Conservation (phyloP, 2,888 invertebrate genomes). For the Boloria euphrosyne region DNA sequence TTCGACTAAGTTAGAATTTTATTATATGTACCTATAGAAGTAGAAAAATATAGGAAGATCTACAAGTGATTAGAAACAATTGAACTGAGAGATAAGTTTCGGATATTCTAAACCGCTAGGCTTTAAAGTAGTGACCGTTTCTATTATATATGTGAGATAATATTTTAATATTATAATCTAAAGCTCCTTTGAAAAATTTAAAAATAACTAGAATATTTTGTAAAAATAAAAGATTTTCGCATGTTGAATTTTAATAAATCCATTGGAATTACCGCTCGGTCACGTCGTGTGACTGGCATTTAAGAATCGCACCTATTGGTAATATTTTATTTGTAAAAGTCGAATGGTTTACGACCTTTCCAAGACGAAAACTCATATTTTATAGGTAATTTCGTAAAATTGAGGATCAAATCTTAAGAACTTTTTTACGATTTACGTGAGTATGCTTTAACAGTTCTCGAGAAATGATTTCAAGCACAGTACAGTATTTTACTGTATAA, state of each 20-base stretch:
- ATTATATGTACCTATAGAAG: too few species aligned
- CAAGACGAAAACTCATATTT: conserved; percentile 65
- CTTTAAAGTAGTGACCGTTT: too few species aligned
- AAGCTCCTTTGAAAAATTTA: not conserved
- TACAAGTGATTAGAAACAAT: too few species aligned
- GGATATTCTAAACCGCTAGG: too few species aligned
- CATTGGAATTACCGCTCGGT: conserved; percentile 39
- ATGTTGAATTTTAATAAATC: conserved; percentile 34
- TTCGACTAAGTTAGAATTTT: too few species aligned
- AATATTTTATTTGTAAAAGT: conserved; percentile 41
- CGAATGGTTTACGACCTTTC: conserved; percentile 61
- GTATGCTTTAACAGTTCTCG: conserved; percentile 30
- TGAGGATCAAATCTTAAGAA: conserved; percentile 53
- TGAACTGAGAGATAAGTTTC: too few species aligned
- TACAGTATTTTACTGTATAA: not conserved
- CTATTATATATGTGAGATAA: not conserved
- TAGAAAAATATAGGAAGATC: too few species aligned
- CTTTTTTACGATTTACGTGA: conserved; percentile 53
- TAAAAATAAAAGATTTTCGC: conserved; percentile 17
- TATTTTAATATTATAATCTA: conserved; percentile 4
- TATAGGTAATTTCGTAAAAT: conserved; percentile 62
- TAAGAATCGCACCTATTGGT: conserved; percentile 49
- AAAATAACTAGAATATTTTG: not conserved
- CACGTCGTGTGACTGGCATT: conserved; percentile 54
- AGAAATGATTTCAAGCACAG: conserved; percentile 27